Evolutionary conservation across 2,113 vertebrate species (phyloP).

Genomic region (Oostethus manadensis): DNA sequence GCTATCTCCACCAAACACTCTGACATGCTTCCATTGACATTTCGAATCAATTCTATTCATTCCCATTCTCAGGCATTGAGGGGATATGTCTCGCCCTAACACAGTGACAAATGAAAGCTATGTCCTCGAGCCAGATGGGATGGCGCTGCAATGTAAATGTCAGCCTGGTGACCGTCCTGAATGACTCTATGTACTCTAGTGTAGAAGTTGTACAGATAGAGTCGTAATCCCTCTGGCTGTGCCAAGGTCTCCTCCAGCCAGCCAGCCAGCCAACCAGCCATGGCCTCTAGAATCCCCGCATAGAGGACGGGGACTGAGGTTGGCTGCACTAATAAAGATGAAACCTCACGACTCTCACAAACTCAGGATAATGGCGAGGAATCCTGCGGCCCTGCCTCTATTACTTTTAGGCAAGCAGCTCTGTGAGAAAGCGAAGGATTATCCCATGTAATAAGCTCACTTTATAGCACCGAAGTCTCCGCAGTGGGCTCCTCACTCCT

Average conservation of each 20-base stretch:
- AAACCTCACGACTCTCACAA: conserved; percentile 34
- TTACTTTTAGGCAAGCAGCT: conserved; percentile 53
- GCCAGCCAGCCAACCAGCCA: background rate
- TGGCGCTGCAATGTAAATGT: conserved; percentile 53
- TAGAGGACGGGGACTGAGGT: conserved; percentile 52
- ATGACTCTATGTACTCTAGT: background rate
- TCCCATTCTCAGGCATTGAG: conserved; percentile 38
- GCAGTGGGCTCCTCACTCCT: conserved; percentile 12
- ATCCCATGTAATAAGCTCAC: conserved; percentile 46
- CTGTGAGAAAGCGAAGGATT: conserved; percentile 50
- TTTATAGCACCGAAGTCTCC: conserved; percentile 42
- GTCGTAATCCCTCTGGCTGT: conserved; percentile 54
- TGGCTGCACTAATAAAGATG: conserved; percentile 57
- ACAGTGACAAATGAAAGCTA: conserved; percentile 50
- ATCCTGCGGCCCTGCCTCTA: conserved; percentile 25
- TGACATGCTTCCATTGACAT: conserved; percentile 43
- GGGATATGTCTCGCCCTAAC: conserved; percentile 47
- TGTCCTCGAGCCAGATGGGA: conserved; percentile 57
- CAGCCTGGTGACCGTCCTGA: conserved; percentile 32
- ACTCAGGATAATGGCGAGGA: conserved; percentile 45
- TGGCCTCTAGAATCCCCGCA: conserved; percentile 51
- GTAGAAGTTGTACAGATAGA: conserved; percentile 23
- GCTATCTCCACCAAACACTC: conserved; percentile 28
- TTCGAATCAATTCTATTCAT: conserved; percentile 51
- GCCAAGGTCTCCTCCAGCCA: conserved; percentile 46